Evolutionary conservation across 2,797 vertebrate genomes (phyloP), one percentile per base, ranked within the genome.

Genomic region (Premnoplex brunnescens): DNA sequence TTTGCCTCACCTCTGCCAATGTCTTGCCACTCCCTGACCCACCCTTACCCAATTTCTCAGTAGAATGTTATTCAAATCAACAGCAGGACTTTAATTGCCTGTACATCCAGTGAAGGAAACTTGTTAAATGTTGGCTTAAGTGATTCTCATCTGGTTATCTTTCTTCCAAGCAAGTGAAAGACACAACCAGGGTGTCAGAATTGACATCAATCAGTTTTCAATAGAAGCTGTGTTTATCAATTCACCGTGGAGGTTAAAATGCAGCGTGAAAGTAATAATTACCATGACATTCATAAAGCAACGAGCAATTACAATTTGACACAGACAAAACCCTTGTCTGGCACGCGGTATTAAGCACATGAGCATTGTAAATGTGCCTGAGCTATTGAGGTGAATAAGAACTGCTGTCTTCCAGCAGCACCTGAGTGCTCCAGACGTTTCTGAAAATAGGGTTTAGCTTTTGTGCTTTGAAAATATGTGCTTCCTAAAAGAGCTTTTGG

Each of bases 61-160:
- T 32, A 80, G 86, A 85, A 91, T 89, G 54, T 48, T 91, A 91
- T 60, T 89, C 60, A 55, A 5, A 82, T 91, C 84, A 89, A 83
- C 56, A 95, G 30, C 74, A 79, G 5, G 39, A 22, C 15, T 79
- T 58, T 44, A 73, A 36, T 12, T 79, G 14, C 30, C 22, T 60
- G 30, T 56, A 68, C 52, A 32, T 48, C n/a, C 23, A 66, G 22
- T 6, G 64, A 32, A 88, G 46, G 43, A 82, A 46, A 18, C 7
- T 63, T 52, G 18, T 46, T 9, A 44, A 36, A 14, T 48, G 27
- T 37, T 82, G 73, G 15, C 44, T 32, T 21, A 49, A 73, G 67
- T 36, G 59, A 41, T 32, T 73, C 55, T 56, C 11, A 3, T 49
- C 37, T 34, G 15, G 6, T 44, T 91, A 3, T 68, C 37, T 83